Conservation (phyloP, 2,888 invertebrate species). For the Bellardia bayeri region DNA sequence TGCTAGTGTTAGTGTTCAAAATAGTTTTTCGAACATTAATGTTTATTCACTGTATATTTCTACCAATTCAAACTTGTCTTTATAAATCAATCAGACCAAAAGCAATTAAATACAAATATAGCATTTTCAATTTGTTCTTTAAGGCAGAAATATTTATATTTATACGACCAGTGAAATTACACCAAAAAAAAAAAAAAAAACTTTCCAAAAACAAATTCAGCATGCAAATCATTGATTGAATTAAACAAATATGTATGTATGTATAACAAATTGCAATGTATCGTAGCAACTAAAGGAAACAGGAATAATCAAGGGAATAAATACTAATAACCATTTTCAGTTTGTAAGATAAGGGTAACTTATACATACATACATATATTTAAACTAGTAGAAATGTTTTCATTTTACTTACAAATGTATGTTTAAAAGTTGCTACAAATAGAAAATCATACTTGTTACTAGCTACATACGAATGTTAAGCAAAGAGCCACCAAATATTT, state of each 20-base stretch:
- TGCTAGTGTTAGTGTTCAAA: not conserved
- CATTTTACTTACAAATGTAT: too few species aligned
- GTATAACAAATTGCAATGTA: not conserved
- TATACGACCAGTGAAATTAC: not conserved
- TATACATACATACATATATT: too few species aligned
- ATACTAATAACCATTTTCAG: too few species aligned
- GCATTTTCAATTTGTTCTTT: not conserved
- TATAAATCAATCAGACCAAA: conserved; percentile 38
- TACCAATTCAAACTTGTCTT: not conserved
- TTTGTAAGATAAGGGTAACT: too few species aligned
- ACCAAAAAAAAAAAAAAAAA: not conserved
- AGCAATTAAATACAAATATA: conserved; percentile 21
- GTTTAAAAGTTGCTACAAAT: too few species aligned
- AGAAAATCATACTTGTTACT: not conserved
- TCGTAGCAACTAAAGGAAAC: not conserved
- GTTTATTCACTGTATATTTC: not conserved
- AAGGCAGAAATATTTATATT: not conserved
- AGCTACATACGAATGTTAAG: not conserved
- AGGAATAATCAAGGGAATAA: not conserved
- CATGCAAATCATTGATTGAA: not conserved
- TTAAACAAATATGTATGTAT: conserved; percentile 15
- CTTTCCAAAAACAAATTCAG: not conserved
- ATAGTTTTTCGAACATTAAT: not conserved
- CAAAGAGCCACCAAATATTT: not conserved
- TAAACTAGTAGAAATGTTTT: too few species aligned